A percentile compares a stretch with the other conserved stretches of the same genome.
These are phyloP conservation scores for Hypsibius dujardini DNA, from an alignment of 1,140 invertebrate genomes.

Conservation along the genomic window DNA sequence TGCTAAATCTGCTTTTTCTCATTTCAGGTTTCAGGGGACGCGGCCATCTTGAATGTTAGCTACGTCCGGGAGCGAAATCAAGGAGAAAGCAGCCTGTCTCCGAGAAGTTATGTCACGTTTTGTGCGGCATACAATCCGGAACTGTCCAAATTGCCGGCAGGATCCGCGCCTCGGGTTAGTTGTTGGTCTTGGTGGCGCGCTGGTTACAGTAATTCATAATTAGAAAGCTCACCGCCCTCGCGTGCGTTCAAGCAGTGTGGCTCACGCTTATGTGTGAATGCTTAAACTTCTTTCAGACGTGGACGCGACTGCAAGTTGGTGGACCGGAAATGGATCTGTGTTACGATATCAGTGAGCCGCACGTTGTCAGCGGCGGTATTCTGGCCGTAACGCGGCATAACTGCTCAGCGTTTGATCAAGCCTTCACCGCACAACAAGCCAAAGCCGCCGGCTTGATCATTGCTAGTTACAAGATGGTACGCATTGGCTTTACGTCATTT, in stretches of 20 bases:
- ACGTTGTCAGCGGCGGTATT: background rate
- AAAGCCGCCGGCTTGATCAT: background rate
- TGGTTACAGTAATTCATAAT: background rate
- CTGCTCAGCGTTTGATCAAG: slow-evolving; percentile 4
- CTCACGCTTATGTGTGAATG: background rate
- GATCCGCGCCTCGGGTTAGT: background rate
- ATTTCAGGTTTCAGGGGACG: background rate
- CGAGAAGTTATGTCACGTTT: background rate
- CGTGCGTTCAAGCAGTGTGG: background rate
- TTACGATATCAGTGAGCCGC: background rate
- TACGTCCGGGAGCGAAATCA: background rate
- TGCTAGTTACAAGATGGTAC: background rate
- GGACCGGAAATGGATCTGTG: background rate
- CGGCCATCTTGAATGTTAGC: background rate
- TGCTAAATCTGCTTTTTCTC: background rate
- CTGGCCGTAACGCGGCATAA: background rate
- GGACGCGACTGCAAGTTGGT: background rate
- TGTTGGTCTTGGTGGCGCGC: background rate
- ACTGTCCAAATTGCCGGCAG: background rate
- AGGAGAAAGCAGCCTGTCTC: background rate
- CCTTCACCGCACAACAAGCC: background rate
- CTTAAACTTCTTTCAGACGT: background rate
- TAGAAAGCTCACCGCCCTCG: background rate
- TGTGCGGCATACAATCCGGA: slow-evolving; percentile 15
- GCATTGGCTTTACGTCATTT: background rate